Evolutionary conservation across 1,140 invertebrate species (phyloP), one percentile per base, ranked within the genome.

Genomic region (Trissolcus basalis): DNA sequence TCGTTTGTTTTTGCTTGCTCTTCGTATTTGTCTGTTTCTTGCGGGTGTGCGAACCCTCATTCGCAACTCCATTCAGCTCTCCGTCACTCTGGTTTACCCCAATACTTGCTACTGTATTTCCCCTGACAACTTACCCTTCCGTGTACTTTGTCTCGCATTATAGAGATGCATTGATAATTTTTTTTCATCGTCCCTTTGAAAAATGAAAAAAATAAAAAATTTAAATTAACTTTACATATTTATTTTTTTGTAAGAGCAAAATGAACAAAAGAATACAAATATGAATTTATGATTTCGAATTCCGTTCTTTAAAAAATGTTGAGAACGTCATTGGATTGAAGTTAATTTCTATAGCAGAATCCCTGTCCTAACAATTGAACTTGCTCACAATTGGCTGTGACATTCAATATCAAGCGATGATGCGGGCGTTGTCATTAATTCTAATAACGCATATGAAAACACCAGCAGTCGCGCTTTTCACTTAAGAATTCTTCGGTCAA

Each of bases 371-470:
- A 61, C 63, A 69, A 78, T 71, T 73, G 65, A 73, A 73, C 75
- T 76, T 71, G 69, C 71, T 74, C 59, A 79, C 82, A 81, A 83
- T 79, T 81, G 80, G 56, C 77, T 80, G 78, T 78, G 77, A 82
- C 79, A 79, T 80, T 80, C 69, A 70, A 73, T 78, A 72, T 79
- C 64, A 69, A 60, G 77, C 83, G 81, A 78, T 71, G 77, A 83
- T 78, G 83, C 84, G 83, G 83, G 82, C 82, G 81, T 77, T 77
- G 80, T 87, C 86, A 87, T 88, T 87, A 88, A 88, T 88, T 87
- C 84, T 85, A 86, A 87, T 87, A 87, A 88, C 86, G 86, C 86
- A 84, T n/a, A n/a, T 84, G 83, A 85, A 86, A 81, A 85, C 74
- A 80, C 83, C 86, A 83, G 85, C 86, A 83, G 19, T 27, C 87